Evolutionary conservation across 2,113 vertebrate genomes (phyloP).

Genomic region (Abramis brama): DNA sequence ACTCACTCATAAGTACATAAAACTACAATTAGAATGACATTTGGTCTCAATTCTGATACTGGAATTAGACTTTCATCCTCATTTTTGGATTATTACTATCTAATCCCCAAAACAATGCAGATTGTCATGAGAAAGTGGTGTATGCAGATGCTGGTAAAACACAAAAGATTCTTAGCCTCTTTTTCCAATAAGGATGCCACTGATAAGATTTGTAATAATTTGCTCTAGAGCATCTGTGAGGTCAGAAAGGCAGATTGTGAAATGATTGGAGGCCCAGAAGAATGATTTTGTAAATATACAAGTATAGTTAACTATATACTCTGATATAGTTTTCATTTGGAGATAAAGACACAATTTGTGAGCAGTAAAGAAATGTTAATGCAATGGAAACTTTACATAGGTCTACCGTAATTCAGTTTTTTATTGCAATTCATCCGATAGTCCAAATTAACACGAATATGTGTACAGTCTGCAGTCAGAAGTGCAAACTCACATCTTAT

Average conservation of each 20-base stretch:
- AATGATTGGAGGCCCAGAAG: not conserved
- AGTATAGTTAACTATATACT: too few relatives aligned
- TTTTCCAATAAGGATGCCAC: not conserved
- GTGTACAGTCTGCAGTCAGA: not conserved
- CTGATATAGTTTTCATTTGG: not conserved
- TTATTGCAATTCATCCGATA: not conserved
- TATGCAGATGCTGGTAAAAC: conserved; percentile 7
- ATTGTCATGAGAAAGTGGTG: not conserved
- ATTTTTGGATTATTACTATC: conserved; percentile 15
- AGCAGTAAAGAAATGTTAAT: not conserved
- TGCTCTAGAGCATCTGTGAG: conserved; percentile 6
- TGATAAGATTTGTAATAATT: conserved; percentile 34
- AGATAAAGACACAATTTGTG: not conserved
- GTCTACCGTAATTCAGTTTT: not conserved
- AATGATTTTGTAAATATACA: too few relatives aligned
- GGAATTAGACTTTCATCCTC: not conserved
- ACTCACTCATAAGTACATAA: not conserved
- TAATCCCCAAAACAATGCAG: conserved; percentile 45
- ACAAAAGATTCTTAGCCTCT: conserved; percentile 13
- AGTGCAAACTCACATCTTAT: not conserved
- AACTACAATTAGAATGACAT: not conserved
- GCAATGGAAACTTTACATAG: not conserved
- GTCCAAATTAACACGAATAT: not conserved
- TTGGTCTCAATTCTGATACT: not conserved
- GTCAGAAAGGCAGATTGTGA: conserved; percentile 7